These are phyloP conservation scores for Rhaphigaster nebulosa DNA, from an alignment of 2,888 invertebrate genomes.

Conservation along the genomic window DNA sequence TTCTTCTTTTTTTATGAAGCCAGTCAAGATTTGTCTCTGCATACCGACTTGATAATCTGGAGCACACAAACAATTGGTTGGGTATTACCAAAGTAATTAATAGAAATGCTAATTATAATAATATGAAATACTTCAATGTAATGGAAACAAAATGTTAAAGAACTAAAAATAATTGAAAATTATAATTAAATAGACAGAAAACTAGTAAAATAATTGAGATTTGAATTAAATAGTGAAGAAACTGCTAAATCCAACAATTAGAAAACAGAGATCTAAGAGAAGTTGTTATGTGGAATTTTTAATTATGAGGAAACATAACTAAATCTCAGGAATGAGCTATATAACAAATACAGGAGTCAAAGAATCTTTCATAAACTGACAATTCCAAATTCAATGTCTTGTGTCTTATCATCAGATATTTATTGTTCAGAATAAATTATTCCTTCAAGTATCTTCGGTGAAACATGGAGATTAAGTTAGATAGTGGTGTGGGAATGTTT, in stretches of 20 bases:
- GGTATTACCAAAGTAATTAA: background rate
- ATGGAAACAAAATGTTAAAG: background rate
- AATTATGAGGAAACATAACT: too few species aligned
- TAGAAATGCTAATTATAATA: background rate
- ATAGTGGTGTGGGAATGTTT: too few species aligned
- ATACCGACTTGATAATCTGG: conserved; percentile 63
- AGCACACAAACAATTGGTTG: conserved; percentile 22
- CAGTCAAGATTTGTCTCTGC: conserved; percentile 64
- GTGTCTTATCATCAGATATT: too few species aligned
- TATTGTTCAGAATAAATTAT: too few species aligned
- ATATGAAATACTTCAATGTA: background rate
- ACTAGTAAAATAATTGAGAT: background rate
- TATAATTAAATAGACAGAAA: background rate
- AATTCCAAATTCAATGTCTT: too few species aligned
- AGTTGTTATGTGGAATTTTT: too few species aligned
- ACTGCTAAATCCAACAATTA: background rate
- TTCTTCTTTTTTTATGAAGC: conserved; percentile 42
- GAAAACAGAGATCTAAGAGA: too few species aligned
- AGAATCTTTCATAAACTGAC: too few species aligned
- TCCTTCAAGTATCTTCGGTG: too few species aligned
- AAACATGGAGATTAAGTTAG: too few species aligned
- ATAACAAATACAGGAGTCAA: too few species aligned
- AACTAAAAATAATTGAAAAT: background rate
- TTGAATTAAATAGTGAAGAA: background rate
- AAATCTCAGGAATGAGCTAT: too few species aligned